phyloP scores from a whole-genome alignment of 2,113 vertebrate species.

The Clarias macrocephalus region DNA sequence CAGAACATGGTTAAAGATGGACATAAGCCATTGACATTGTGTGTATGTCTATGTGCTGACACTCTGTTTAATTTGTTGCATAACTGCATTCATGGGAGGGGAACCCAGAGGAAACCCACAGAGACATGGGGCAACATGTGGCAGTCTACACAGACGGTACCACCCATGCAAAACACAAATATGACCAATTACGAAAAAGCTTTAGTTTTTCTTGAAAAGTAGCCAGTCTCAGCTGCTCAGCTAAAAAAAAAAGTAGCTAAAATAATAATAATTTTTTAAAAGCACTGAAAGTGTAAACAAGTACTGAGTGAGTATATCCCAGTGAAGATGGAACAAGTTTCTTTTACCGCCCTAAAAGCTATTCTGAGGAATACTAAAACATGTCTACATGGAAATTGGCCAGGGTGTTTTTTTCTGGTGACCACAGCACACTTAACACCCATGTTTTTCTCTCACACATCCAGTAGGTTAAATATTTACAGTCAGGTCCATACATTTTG shows the following conservation, averaged over 20 bases:
- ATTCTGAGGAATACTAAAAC: conserved; percentile 2
- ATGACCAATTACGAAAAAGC: not conserved
- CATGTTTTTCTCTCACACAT: not conserved
- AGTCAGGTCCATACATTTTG: no score
- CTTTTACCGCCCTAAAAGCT: not conserved
- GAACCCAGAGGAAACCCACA: not conserved
- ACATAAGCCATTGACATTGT: not conserved
- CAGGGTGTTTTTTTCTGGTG: not conserved
- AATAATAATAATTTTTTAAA: not conserved
- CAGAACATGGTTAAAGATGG: not conserved
- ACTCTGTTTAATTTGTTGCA: not conserved
- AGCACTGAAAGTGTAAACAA: not conserved
- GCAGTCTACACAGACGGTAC: not conserved
- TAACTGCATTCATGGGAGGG: not conserved
- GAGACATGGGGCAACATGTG: not conserved
- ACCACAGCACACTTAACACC: not conserved
- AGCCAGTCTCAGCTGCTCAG: not conserved
- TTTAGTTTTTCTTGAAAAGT: not conserved
- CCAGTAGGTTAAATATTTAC: not conserved
- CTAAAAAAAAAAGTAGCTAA: not conserved
- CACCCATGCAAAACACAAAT: not conserved
- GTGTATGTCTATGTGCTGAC: not conserved
- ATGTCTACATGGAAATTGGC: not conserved
- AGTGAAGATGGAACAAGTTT: not conserved
- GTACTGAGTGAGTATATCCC: not conserved